Evolutionary conservation across 2,113 vertebrate species (phyloP), one percentile per base, ranked within the genome.

Genomic region (Larimichthys polyactis): DNA sequence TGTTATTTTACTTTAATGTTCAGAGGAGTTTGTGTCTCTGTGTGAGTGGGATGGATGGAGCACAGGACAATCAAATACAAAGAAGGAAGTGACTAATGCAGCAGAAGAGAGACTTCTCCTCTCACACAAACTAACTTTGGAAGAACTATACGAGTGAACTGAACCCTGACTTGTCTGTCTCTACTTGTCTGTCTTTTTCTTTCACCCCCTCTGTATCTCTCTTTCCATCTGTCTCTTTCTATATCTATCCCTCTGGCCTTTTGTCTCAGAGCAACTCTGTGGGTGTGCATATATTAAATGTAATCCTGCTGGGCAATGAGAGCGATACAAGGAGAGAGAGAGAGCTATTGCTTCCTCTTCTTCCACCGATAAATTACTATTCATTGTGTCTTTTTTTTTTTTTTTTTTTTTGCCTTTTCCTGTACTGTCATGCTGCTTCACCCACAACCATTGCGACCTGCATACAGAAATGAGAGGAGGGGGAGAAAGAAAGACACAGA

Each of bases 231-330:
- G 29, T 74, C 71, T 87, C 76, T 77, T 69, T 46, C 71, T 76
- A n/a, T 32, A 57, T 81, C 74, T 89, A 24, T 69, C 66, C 84
- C 79, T 72, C 32, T 76, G 75, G 83, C 90, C 85, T 91, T 89
- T 88, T 85, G 88, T 89, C 87, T 89, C 83, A 24, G 71, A 88
- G 83, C 81, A 73, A 24, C 87, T 83, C 82, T 89, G 90, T 90
- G 92, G 92, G 88, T 82, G 87, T 92, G 88, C 90, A 93, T 91
- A 89, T 51, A 92, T 92, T 90, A 85, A 69, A 58, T 74, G 43
- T 89, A 90, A 81, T 92, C 87, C 85, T 88, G 77, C 74, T 68
- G 63, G 82, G 83, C 83, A 87, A 78, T 82, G 43, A 66, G 60
- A 85, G 52, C 14, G 46, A 89, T 87, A 72, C 81, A 82, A 70